These are phyloP conservation scores for Ceramica pisi DNA, from an alignment of 2,888 invertebrate species.

Conservation along the genomic window DNA sequence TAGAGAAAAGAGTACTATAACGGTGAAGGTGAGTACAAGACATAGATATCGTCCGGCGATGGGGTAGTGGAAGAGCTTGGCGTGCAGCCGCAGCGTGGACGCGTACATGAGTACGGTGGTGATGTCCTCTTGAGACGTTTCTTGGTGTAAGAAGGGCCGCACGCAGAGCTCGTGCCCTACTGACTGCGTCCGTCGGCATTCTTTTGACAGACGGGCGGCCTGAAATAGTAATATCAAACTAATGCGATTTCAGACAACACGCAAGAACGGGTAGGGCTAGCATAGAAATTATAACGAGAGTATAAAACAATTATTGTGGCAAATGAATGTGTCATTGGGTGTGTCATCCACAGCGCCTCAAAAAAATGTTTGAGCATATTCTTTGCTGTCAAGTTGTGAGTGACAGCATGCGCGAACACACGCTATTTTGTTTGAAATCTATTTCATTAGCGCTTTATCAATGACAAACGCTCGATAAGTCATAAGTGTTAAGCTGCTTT, in stretches of 20 bases:
- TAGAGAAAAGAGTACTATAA: slow-evolving; percentile 92
- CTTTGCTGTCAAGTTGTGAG: not conserved
- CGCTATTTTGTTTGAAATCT: not conserved
- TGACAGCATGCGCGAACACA: not conserved
- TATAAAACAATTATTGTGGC: not conserved
- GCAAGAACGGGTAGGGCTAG: not conserved
- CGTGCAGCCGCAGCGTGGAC: slow-evolving; percentile 93
- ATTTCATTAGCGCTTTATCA: not conserved
- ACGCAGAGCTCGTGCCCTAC: slow-evolving; percentile 95
- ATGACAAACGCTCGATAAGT: not conserved
- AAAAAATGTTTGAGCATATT: not conserved
- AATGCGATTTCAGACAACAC: not conserved
- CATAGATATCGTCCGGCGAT: slow-evolving; percentile 93
- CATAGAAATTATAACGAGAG: not conserved
- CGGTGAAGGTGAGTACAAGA: slow-evolving; percentile 91
- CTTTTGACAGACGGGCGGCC: slow-evolving; percentile 94
- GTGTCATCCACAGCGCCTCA: not conserved
- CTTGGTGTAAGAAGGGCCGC: slow-evolving; percentile 95
- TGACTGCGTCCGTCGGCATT: slow-evolving; percentile 93
- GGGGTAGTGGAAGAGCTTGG: slow-evolving; percentile 94
- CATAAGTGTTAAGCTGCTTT: no score
- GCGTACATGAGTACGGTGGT: slow-evolving; percentile 94
- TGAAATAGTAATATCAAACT: slow-evolving; percentile 76
- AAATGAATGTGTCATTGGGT: not conserved
- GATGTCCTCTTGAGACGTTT: slow-evolving; percentile 94